Evolutionary conservation across 2,888 invertebrate species (phyloP).

Genomic region (Gerosis bhagava): DNA sequence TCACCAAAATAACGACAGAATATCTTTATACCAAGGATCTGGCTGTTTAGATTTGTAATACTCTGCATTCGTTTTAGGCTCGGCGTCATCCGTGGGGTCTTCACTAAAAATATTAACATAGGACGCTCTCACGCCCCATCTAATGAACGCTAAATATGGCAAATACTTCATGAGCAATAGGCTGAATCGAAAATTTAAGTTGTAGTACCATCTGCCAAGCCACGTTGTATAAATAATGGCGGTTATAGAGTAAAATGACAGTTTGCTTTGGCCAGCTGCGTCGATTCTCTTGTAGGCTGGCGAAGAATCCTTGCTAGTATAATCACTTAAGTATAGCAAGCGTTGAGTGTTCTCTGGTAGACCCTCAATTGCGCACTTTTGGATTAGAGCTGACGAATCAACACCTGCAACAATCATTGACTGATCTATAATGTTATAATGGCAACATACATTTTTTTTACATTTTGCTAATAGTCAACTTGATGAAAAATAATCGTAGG

Average conservation of each 20-base stretch:
- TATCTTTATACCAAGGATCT: constrained; percentile 45
- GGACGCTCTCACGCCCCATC: constrained; percentile 84
- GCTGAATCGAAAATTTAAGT: constrained; percentile 80
- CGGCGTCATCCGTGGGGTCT: constrained; percentile 54
- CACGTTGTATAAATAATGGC: constrained; percentile 58
- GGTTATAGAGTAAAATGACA: constrained; percentile 43
- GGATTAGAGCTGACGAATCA: constrained; percentile 46
- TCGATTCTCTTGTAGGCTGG: constrained; percentile 66
- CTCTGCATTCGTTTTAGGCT: constrained; percentile 57
- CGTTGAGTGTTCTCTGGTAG: constrained; percentile 45
- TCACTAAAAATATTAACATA: constrained; percentile 81
- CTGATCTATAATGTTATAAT: no score
- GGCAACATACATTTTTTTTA: no score
- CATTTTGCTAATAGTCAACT: no score
- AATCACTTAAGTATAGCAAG: constrained; percentile 63
- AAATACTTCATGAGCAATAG: constrained; percentile 85
- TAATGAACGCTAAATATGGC: constrained; percentile 86
- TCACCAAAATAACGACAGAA: constrained; percentile 5
- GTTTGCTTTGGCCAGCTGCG: constrained; percentile 49
- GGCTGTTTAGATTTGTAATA: constrained; percentile 44
- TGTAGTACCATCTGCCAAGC: constrained; percentile 83
- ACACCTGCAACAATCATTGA: constrained; percentile 53
- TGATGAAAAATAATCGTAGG: no score
- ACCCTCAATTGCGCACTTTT: constrained; percentile 48
- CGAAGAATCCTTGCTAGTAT: constrained; percentile 59